These are phyloP conservation scores for Operophtera brumata DNA, from an alignment of 2,888 invertebrate genomes.

Conservation along the genomic window DNA sequence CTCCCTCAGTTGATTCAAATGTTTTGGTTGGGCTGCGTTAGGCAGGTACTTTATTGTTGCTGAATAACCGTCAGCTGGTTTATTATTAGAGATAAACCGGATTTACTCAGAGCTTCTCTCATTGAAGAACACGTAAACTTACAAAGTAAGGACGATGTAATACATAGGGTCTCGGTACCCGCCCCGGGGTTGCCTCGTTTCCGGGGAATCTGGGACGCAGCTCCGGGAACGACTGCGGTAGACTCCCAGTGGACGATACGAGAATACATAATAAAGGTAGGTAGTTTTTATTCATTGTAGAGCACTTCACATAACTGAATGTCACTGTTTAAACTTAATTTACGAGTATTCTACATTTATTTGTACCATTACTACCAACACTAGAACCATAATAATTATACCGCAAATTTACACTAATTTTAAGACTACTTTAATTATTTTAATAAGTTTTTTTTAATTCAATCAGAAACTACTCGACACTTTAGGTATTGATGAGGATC, in stretches of 20 bases:
- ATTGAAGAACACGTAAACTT: background rate
- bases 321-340: background rate
- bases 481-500: too few species aligned
- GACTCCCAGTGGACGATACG: background rate
- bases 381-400: too few species aligned
- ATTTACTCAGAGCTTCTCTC: background rate
- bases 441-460: too few species aligned
- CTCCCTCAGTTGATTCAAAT: background rate
- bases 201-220: background rate
- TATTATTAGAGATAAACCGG: background rate
- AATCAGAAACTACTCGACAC: too few species aligned
- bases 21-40: background rate
- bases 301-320: background rate
- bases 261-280: background rate
- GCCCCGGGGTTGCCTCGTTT: background rate
- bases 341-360: too few species aligned
- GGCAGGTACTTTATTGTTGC: background rate
- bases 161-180: background rate
- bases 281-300: background rate
- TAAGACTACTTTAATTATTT: too few species aligned
- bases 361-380: too few species aligned
- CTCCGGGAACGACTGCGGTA: constrained; percentile 1
- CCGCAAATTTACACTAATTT: too few species aligned
- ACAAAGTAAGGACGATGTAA: constrained; percentile 3
- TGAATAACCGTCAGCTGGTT: background rate